phyloP scores from a whole-genome alignment of 1,140 invertebrate species.

The Zophobas morio region DNA sequence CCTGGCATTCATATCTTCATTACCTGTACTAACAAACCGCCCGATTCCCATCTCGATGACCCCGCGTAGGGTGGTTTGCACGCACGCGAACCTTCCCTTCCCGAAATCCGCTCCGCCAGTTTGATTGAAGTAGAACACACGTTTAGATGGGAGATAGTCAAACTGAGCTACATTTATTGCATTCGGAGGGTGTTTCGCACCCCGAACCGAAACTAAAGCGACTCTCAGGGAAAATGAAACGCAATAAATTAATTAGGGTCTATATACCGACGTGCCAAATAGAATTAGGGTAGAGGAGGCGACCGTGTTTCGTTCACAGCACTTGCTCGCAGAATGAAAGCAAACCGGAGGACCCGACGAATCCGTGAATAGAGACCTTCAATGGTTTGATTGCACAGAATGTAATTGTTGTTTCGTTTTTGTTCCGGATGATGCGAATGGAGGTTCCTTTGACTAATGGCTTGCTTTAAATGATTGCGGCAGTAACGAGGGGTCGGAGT shows the following conservation, averaged over 20 bases:
- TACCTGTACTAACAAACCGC: too few species aligned
- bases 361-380: slow-evolving; percentile 38
- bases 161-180: slow-evolving; percentile 48
- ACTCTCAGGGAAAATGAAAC: slow-evolving; percentile 56
- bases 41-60: too few species aligned
- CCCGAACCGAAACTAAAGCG: slow-evolving; percentile 48
- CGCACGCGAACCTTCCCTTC: slow-evolving; percentile 4
- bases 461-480: slow-evolving; percentile 41
- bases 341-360: slow-evolving; percentile 9
- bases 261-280: slow-evolving; percentile 57
- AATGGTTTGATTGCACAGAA: slow-evolving; percentile 16
- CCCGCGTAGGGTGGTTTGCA: background rate
- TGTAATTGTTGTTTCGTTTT: slow-evolving; percentile 48
- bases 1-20: too few species aligned
- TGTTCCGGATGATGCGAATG: slow-evolving; percentile 31
- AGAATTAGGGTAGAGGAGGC: slow-evolving; percentile 53
- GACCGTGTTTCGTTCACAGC: slow-evolving; percentile 45
- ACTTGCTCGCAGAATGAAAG: slow-evolving; percentile 5
- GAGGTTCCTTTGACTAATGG: slow-evolving; percentile 41
- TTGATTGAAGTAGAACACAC: slow-evolving; percentile 46
- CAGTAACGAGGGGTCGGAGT: slow-evolving; percentile 19
- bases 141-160: slow-evolving; percentile 40
- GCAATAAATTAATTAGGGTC: slow-evolving; percentile 60
- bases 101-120: slow-evolving; percentile 18
- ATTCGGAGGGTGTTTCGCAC: slow-evolving; percentile 48